phyloP scores from a whole-genome alignment of 2,888 invertebrate species.

The Pocota personata region DNA sequence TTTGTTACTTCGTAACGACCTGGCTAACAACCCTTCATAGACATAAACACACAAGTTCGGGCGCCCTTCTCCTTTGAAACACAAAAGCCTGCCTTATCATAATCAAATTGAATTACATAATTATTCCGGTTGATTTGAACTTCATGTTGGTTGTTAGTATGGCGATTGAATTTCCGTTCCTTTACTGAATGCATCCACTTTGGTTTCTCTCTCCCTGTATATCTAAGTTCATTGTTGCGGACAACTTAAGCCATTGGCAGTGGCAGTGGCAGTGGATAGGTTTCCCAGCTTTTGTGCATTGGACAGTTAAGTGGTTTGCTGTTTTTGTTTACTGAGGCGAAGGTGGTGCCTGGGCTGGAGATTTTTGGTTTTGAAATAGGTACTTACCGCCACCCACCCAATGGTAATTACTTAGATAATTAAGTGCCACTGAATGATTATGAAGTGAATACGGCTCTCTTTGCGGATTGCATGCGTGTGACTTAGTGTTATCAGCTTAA shows the following conservation, averaged over 20 bases:
- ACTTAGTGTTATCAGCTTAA: constrained; percentile 68
- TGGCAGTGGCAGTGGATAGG: neutral
- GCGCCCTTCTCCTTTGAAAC: constrained; percentile 1
- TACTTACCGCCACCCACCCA: neutral
- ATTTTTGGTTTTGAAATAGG: constrained; percentile 48
- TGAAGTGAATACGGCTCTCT: constrained; percentile 51
- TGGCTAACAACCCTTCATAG: constrained; percentile 13
- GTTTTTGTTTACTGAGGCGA: constrained; percentile 57
- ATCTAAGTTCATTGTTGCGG: constrained; percentile 59
- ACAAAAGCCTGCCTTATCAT: constrained; percentile 66
- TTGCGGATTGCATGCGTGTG: constrained; percentile 46
- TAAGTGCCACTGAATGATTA: constrained; percentile 69
- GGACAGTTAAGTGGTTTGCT: constrained; percentile 59
- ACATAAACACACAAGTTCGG: neutral
- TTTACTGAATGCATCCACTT: constrained; percentile 34
- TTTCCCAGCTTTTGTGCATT: constrained; percentile 24
- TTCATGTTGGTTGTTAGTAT: constrained; percentile 61
- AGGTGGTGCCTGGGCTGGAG: constrained; percentile 4
- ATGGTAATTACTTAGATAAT: constrained; percentile 68
- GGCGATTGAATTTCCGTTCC: constrained; percentile 65
- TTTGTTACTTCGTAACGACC: constrained; percentile 25
- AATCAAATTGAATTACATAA: constrained; percentile 73
- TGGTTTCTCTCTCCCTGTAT: neutral
- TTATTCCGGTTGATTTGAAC: constrained; percentile 74
- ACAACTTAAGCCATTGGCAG: constrained; percentile 52